A percentile compares a stretch with the other conserved stretches of the same genome.
Evolutionary conservation across 2,797 vertebrate genomes (phyloP).

Genomic region (Lateolabrax maculatus): DNA sequence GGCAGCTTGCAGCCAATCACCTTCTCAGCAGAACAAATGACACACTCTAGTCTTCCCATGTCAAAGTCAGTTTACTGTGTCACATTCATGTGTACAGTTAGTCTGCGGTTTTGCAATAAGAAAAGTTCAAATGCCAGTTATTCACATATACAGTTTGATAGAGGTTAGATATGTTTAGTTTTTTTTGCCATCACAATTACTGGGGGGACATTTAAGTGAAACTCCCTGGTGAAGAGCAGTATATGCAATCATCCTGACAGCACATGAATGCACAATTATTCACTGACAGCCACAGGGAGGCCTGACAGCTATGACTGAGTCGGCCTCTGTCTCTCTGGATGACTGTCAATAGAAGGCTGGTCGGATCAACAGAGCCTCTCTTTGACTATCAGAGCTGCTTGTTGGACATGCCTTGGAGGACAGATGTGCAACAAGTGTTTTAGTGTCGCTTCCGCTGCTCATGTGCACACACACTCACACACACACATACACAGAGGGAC

Average conservation of each 20-base stretch:
- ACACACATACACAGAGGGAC: conserved; percentile 68
- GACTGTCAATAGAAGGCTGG: conserved; percentile 36
- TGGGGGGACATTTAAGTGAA: not conserved
- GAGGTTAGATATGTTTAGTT: not conserved
- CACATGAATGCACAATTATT: conserved; percentile 48
- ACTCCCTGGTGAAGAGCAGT: conserved; percentile 4
- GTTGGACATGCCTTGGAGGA: conserved; percentile 59
- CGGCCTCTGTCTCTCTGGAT: conserved; percentile 48
- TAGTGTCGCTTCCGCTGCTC: conserved; percentile 66
- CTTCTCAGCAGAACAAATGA: too few relatives aligned
- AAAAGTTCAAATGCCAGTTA: not conserved
- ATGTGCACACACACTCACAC: conserved; percentile 41
- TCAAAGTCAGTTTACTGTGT: not conserved
- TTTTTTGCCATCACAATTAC: not conserved
- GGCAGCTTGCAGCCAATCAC: too few relatives aligned
- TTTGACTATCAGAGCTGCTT: conserved; percentile 47
- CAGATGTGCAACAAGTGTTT: conserved; percentile 81
- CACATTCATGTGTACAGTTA: not conserved
- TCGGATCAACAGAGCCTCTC: conserved; percentile 57
- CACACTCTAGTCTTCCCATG: not conserved
- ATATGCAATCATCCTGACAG: conserved; percentile 23
- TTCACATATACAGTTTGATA: not conserved
- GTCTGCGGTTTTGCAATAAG: not conserved
- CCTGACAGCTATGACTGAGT: conserved; percentile 47
- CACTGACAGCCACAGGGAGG: not conserved